phyloP scores from a whole-genome alignment of 2,113 vertebrate genomes.

The human (Homo sapiens) region DNA sequence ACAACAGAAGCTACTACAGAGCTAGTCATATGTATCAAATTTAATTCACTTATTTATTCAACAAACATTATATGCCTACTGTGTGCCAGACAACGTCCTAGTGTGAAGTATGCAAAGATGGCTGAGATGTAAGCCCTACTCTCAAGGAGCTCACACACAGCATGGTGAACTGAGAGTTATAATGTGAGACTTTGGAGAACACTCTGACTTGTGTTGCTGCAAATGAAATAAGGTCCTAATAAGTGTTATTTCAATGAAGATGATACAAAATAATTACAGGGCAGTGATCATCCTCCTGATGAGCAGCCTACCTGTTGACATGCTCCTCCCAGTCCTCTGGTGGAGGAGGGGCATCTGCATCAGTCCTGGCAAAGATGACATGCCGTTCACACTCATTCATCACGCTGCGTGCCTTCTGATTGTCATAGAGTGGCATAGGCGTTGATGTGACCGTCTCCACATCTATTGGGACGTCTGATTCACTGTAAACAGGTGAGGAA shows the following conservation, averaged over 20 bases:
- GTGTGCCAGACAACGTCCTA: background rate
- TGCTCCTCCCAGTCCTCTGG: constrained; percentile 99
- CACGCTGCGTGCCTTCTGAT: constrained; percentile 96
- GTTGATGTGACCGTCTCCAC: constrained; percentile 91
- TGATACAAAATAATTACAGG: background rate
- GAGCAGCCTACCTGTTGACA: constrained; percentile 90
- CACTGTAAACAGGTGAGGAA: constrained; percentile 82
- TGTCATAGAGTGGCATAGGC: constrained; percentile 94
- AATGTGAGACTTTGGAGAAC: background rate
- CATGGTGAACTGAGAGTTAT: background rate
- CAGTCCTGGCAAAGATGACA: constrained; percentile 95
- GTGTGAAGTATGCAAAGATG: background rate
- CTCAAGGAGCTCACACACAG: background rate
- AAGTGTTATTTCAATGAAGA: background rate
- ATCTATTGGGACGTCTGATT: constrained; percentile 91
- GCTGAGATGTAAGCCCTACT: background rate
- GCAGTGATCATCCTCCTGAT: background rate
- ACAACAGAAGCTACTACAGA: background rate
- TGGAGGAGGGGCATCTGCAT: constrained; percentile 93
- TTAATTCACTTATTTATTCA: constrained; percentile 6
- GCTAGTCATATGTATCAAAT: background rate
- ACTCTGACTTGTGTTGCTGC: background rate
- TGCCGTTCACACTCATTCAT: constrained; percentile 99
- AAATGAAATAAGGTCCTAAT: background rate
- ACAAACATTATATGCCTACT: background rate